Percentiles rank a stretch among this genome's conserved stretches.
Conservation (phyloP, 1,140 invertebrate genomes). For the Aphelinus certus region DNA sequence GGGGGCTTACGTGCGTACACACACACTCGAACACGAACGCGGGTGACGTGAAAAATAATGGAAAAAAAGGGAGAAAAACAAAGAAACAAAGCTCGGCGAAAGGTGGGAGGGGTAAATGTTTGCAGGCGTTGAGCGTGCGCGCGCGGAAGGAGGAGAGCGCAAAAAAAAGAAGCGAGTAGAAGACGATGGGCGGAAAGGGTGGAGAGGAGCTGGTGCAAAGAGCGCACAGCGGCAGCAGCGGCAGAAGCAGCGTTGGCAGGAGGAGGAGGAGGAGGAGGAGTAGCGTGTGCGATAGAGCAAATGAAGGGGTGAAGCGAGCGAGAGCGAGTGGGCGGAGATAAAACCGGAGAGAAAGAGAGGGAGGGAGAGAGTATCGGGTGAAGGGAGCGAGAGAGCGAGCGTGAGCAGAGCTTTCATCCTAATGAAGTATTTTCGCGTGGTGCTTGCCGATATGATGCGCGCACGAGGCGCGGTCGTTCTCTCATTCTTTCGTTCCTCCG, state of each 20-base stretch:
- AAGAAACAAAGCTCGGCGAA: conserved; percentile 15
- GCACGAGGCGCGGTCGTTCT: no score
- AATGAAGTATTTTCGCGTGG: conserved; percentile 56
- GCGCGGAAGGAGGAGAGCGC: conserved; percentile 5
- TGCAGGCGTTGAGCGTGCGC: conserved; percentile 20
- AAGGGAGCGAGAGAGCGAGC: conserved; percentile 43
- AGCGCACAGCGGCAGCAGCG: background rate
- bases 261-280: conserved; percentile 4
- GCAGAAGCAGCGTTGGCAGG: conserved; percentile 19
- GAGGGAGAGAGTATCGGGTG: conserved; percentile 35
- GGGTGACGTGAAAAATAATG: background rate
- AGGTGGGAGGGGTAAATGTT: conserved; percentile 35
- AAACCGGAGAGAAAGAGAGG: conserved; percentile 18
- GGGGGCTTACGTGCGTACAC: background rate
- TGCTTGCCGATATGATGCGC: conserved; percentile 36
- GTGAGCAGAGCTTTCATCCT: conserved; percentile 56
- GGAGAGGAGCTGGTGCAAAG: background rate
- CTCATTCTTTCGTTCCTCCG: background rate
- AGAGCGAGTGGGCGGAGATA: conserved; percentile 38
- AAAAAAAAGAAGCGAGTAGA: background rate
- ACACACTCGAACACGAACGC: background rate
- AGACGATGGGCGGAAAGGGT: conserved; percentile 1
- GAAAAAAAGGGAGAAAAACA: background rate
- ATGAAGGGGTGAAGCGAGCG: conserved; percentile 27
- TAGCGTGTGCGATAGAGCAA: conserved; percentile 17